These are phyloP conservation scores for Aromia moschata DNA, from an alignment of 2,888 invertebrate species.

Conservation along the genomic window DNA sequence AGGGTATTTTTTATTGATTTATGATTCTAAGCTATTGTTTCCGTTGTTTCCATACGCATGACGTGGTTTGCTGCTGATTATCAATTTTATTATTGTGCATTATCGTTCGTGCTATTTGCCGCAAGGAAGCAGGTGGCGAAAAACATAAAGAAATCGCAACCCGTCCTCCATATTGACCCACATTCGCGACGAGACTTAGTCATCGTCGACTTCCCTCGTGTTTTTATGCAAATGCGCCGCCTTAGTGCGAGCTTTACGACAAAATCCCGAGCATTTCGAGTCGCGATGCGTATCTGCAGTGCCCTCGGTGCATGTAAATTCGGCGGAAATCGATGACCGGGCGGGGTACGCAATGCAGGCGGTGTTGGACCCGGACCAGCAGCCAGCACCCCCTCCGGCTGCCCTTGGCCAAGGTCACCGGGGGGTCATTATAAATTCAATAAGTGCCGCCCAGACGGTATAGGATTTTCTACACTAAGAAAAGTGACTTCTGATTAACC, in stretches of 20 bases:
- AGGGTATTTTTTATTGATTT: too few relatives aligned
- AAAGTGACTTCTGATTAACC: too few relatives aligned
- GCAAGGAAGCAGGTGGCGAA: background rate
- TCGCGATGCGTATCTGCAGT: slow-evolving; percentile 7
- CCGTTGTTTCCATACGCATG: too few relatives aligned
- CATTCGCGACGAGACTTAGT: background rate
- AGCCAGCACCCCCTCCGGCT: slow-evolving; percentile 37
- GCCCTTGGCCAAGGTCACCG: slow-evolving; percentile 45
- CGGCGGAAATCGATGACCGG: slow-evolving; percentile 42
- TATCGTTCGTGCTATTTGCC: too few relatives aligned
- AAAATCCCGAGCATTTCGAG: slow-evolving; percentile 15
- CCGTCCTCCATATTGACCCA: background rate
- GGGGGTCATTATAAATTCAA: slow-evolving; percentile 47
- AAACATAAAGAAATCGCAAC: too few relatives aligned
- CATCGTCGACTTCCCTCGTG: background rate
- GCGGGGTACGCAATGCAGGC: slow-evolving; percentile 49
- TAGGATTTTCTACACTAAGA: too few relatives aligned
- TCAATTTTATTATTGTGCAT: too few relatives aligned
- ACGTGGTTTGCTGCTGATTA: too few relatives aligned
- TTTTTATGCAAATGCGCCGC: background rate
- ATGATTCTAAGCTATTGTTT: too few relatives aligned
- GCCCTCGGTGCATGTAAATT: slow-evolving; percentile 27
- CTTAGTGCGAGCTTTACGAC: slow-evolving; percentile 8
- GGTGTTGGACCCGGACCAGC: slow-evolving; percentile 41
- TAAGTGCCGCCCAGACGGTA: slow-evolving; percentile 24